Evolutionary conservation across 1,140 invertebrate species (phyloP).

Genomic region (Drosophila grimshawi): DNA sequence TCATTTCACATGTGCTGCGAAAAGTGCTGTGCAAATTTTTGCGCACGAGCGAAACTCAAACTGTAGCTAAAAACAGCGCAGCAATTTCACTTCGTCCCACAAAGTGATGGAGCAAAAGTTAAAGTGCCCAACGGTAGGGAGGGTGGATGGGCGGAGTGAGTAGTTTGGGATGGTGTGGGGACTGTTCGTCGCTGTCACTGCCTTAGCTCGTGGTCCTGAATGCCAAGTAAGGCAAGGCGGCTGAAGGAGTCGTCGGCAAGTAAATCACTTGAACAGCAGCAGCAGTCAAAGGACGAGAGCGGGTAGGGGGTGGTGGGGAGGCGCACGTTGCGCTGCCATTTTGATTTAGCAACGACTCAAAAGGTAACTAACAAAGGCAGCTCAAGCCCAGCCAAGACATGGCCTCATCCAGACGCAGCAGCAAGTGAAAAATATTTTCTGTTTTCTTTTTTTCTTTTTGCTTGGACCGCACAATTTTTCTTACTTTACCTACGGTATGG

Average conservation of each 20-base stretch:
- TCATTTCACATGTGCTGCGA: conserved; percentile 53
- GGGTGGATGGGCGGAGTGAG: not conserved
- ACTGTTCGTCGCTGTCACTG: not conserved
- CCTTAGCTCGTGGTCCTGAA: conserved; percentile 63
- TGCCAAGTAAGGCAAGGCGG: conserved; percentile 68
- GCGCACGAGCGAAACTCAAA: conserved; percentile 67
- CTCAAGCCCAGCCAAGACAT: conserved; percentile 33
- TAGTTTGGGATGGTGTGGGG: too few species aligned
- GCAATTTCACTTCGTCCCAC: conserved; percentile 62
- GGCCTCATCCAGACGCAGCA: conserved; percentile 19
- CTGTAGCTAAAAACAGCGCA: conserved; percentile 40
- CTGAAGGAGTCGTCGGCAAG: conserved; percentile 75
- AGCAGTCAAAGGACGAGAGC: conserved; percentile 6
- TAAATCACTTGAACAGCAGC: conserved; percentile 75
- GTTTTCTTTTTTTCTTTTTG: conserved; percentile 50
- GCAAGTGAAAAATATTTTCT: conserved; percentile 34
- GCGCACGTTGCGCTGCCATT: conserved; percentile 69
- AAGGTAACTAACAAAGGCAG: conserved; percentile 78
- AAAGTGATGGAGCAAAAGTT: conserved; percentile 24
- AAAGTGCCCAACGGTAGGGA: conserved; percentile 3
- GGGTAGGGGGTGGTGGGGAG: not conserved
- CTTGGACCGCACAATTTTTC: conserved; percentile 82
- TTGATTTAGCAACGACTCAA: conserved; percentile 78
- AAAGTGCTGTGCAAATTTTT: conserved; percentile 66
- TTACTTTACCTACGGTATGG: conserved; percentile 53